Evolutionary conservation across 1,140 invertebrate species (phyloP), one percentile per base, ranked within the genome.

Genomic region (Acyrthosiphon pisum): DNA sequence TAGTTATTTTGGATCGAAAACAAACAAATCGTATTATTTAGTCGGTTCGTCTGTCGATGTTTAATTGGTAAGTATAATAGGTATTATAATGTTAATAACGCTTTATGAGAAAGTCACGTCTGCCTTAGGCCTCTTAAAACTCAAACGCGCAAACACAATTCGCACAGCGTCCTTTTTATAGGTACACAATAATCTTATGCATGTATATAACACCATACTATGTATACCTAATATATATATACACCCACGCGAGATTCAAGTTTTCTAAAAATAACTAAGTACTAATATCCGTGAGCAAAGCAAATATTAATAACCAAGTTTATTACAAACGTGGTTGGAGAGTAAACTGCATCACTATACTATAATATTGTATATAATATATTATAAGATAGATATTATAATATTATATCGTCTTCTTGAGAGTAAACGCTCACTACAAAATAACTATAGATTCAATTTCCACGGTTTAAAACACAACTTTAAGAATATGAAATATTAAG

Each of bases 51-150:
- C 60, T 6, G 30, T 76, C 60, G 14, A n/a, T n/a, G 30, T n/a
- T n/a, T 18, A n/a, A n/a, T 76, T 6, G 30, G 14, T 76, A 76
- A 6, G 14, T 76, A 20, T 76, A 6, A n/a, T n/a, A 76, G 56
- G 30, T n/a, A 76, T 68, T 68, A n/a, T n/a, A 68, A n/a, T 68
- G 18, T n/a, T 76, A 76, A n/a, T 76, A 76, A n/a, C 60, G 60
- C 11, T 22, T 68, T n/a, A 35, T 35, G 60, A 76, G 30, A 76
- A 68, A 76, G 60, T 76, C 60, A n/a, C 60, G 60, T 76, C 14
- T n/a, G 60, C 60, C 60, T 76, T 76, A 76, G n/a, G 60, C 60
- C n/a, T 76, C 60, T 68, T 68, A 68, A 60, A 68, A 68, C 60
- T 68, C 18, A n/a, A n/a, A 76, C 30, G n/a, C 30, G 4, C 6